Conservation (phyloP, 2,113 vertebrate species). For the Vulpes lagopus region DNA sequence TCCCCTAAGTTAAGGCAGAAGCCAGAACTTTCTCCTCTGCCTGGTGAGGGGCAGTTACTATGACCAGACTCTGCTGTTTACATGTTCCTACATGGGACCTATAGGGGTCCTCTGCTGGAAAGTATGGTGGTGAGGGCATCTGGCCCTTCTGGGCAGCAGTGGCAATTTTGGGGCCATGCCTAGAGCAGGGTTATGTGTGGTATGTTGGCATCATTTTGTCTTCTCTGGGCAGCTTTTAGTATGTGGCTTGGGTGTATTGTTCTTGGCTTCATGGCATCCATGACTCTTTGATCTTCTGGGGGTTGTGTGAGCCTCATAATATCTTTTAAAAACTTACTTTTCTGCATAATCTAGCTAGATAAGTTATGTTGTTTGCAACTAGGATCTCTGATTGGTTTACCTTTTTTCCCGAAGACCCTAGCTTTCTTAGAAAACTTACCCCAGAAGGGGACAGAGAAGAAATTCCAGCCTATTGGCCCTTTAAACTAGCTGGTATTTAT, state of each 20-base stretch:
- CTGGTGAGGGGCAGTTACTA: neutral
- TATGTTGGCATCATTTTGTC: neutral
- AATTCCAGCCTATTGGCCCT: neutral
- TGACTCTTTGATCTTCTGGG: neutral
- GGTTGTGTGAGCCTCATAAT: neutral
- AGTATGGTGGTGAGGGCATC: neutral
- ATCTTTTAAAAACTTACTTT: neutral
- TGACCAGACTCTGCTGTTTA: neutral
- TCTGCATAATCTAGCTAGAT: neutral
- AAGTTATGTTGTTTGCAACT: neutral
- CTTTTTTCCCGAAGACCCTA: neutral
- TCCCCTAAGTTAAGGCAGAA: neutral
- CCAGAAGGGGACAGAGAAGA: neutral
- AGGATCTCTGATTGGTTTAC: neutral
- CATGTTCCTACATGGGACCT: neutral
- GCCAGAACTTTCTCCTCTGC: neutral
- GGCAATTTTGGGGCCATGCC: neutral
- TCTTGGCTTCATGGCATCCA: neutral
- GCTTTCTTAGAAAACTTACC: neutral
- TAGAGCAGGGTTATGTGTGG: too few relatives aligned
- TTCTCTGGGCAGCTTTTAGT: neutral
- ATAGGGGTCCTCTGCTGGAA: neutral
- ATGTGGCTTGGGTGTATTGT: neutral
- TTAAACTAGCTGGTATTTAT: neutral
- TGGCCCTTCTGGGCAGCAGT: neutral